Percentiles rank a stretch among this genome's conserved stretches.
These are phyloP conservation scores for Periophthalmodon schlosseri DNA, from an alignment of 2,113 vertebrate species.

Conservation along the genomic window DNA sequence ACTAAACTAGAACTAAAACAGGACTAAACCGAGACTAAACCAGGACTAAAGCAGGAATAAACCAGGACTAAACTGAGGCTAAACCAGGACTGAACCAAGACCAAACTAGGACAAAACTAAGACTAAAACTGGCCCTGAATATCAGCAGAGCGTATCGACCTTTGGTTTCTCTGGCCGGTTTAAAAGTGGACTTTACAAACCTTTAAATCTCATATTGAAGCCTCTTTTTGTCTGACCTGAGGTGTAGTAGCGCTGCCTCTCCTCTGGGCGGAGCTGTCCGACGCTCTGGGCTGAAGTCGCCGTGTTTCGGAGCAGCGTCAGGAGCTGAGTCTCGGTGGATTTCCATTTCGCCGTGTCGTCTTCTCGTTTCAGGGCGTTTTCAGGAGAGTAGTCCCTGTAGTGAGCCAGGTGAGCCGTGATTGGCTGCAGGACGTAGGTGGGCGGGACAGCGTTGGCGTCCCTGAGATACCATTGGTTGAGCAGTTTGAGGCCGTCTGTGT, in stretches of 20 bases:
- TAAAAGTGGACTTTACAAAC: too few relatives aligned
- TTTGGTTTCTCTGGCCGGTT: too few relatives aligned
- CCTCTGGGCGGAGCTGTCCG: constrained; percentile 71
- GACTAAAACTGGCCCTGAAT: too few relatives aligned
- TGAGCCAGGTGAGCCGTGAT: constrained; percentile 71
- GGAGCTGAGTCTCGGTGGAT: constrained; percentile 65
- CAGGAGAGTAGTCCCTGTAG: constrained; percentile 61
- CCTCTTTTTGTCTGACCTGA: constrained; percentile 72
- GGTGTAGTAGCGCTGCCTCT: constrained; percentile 71
- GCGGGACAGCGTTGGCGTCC: constrained; percentile 78
- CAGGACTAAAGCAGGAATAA: too few relatives aligned
- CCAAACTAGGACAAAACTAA: too few relatives aligned
- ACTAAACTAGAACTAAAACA: too few relatives aligned
- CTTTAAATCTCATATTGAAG: too few relatives aligned
- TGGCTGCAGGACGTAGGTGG: constrained; percentile 78
- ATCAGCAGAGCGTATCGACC: too few relatives aligned
- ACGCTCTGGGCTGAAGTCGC: constrained; percentile 68
- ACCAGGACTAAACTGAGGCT: too few relatives aligned
- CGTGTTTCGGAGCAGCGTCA: constrained; percentile 59
- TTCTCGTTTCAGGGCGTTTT: constrained; percentile 42
- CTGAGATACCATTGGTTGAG: constrained; percentile 74
- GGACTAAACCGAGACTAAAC: too few relatives aligned
- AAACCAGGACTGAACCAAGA: too few relatives aligned
- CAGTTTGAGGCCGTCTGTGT: constrained; percentile 63
- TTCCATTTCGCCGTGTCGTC: constrained; percentile 43